Conservation (phyloP, 1,140 invertebrate genomes). For the Pogonomyrmex barbatus region DNA sequence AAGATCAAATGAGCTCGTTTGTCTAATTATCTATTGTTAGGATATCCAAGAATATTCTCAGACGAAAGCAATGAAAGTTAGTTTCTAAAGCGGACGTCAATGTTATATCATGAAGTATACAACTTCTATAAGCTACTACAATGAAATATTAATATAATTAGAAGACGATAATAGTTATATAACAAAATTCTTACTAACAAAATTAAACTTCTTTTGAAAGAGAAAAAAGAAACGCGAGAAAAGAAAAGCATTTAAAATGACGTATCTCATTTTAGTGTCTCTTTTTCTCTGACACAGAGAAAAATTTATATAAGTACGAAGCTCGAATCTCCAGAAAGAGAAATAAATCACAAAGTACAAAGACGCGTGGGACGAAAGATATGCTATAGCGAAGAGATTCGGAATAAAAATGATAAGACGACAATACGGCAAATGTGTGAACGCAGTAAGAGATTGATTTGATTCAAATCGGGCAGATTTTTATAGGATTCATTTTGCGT, state of each 20-base stretch:
- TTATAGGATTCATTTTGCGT: background rate
- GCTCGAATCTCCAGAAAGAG: background rate
- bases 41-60: slow-evolving; percentile 5
- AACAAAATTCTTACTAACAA: slow-evolving; percentile 28
- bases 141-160: slow-evolving; percentile 57
- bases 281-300: background rate
- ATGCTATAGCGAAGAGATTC: background rate
- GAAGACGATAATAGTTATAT: slow-evolving; percentile 22
- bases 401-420: slow-evolving; percentile 38
- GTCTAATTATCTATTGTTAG: slow-evolving; percentile 32
- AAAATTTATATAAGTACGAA: slow-evolving; percentile 36
- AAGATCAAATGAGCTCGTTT: slow-evolving; percentile 20
- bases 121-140: background rate
- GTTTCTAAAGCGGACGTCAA: slow-evolving; percentile 35
- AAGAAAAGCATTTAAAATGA: slow-evolving; percentile 16
- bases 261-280: background rate
- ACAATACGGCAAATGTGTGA: background rate
- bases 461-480: slow-evolving; percentile 37
- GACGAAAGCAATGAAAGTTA: slow-evolving; percentile 32
- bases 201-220: background rate
- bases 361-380: slow-evolving; percentile 10
- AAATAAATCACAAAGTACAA: slow-evolving; percentile 49
- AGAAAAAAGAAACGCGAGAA: background rate
- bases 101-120: slow-evolving; percentile 28
- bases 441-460: slow-evolving; percentile 34